phyloP scores from a whole-genome alignment of 2,888 invertebrate species.

The Alsophila aescularia region DNA sequence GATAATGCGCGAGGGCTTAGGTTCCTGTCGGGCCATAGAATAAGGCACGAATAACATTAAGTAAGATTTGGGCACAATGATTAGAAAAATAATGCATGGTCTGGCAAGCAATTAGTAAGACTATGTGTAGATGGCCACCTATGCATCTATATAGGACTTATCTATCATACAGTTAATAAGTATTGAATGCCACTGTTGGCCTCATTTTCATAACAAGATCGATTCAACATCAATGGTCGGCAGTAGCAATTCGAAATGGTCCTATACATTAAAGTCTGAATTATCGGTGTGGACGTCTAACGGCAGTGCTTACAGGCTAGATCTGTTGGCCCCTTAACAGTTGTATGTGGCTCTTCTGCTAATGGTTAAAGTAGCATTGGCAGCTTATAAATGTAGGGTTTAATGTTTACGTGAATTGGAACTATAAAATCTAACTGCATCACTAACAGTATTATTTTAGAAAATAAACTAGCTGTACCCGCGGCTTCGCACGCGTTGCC shows the following conservation, averaged over 20 bases:
- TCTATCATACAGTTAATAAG: not conserved
- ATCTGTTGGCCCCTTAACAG: slow-evolving; percentile 25
- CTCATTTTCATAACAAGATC: not conserved
- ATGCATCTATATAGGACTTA: too few relatives aligned
- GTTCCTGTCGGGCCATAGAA: slow-evolving; percentile 15
- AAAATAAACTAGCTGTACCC: too few relatives aligned
- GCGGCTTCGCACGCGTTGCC: too few relatives aligned
- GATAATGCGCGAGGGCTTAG: slow-evolving; percentile 25
- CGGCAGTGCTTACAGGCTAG: slow-evolving; percentile 1
- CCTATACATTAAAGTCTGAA: slow-evolving; percentile 3
- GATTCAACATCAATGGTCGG: not conserved
- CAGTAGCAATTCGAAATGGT: not conserved
- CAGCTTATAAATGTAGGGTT: slow-evolving; percentile 14
- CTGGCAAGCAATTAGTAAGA: too few relatives aligned
- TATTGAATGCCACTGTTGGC: not conserved
- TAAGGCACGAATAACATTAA: not conserved
- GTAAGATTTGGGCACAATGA: not conserved
- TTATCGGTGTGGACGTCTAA: slow-evolving; percentile 15
- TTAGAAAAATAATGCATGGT: too few relatives aligned
- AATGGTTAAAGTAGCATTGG: slow-evolving; percentile 17
- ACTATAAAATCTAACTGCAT: not conserved
- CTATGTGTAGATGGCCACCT: too few relatives aligned
- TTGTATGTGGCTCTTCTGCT: slow-evolving; percentile 17
- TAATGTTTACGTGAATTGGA: slow-evolving; percentile 1
- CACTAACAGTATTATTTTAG: too few relatives aligned